These are phyloP conservation scores for Fregata magnificens DNA, from an alignment of 2,113 vertebrate species.

Conservation along the genomic window DNA sequence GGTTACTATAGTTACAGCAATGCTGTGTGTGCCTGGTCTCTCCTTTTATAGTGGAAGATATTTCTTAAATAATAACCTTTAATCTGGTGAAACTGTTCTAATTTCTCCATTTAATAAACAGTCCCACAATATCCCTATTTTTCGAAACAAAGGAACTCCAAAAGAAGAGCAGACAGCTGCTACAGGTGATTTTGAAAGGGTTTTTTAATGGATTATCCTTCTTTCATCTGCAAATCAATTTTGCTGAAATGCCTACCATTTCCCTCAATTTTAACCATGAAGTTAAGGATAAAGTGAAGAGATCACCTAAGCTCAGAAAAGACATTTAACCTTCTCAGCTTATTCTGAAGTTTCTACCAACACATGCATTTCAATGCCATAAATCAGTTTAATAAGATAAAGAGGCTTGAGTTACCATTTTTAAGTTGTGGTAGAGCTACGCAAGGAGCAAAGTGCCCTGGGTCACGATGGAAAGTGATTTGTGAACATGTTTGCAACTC, in stretches of 20 bases:
- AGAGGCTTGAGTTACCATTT: neutral
- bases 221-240: slow-evolving; percentile 12
- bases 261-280: neutral
- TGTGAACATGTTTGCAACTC: neutral
- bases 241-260: neutral
- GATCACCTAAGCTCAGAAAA: neutral
- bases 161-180: neutral
- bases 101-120: slow-evolving; percentile 13
- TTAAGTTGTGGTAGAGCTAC: neutral
- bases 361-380: neutral
- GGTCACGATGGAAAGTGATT: neutral
- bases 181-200: neutral
- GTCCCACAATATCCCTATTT: neutral
- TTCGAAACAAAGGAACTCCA: neutral
- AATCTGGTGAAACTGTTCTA: slow-evolving; percentile 22
- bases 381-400: neutral
- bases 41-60: slow-evolving; percentile 23
- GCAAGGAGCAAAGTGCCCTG: neutral
- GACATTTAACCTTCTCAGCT: neutral
- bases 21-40: slow-evolving; percentile 13
- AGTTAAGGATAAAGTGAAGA: neutral
- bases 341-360: neutral
- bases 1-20: slow-evolving; percentile 65
- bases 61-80: slow-evolving; percentile 45
- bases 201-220: neutral